Percentiles rank a stretch among this genome's conserved stretches.
Evolutionary conservation across 2,113 vertebrate genomes (phyloP).

Genomic region (Alligator sinensis): DNA sequence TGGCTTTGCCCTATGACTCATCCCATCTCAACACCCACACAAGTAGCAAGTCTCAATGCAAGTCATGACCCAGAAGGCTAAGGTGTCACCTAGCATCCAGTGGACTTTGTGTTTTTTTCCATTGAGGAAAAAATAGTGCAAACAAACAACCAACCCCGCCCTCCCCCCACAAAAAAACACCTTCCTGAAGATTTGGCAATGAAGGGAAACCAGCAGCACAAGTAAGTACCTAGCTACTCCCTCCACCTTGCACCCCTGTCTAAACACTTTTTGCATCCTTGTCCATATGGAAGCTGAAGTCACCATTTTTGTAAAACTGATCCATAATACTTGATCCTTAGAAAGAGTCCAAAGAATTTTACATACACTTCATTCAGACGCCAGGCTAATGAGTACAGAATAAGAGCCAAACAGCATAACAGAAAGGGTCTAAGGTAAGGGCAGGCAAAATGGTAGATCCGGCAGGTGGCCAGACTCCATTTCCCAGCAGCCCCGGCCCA

Average conservation of each 20-base stretch:
- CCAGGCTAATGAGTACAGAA: no score
- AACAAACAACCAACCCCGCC: no score
- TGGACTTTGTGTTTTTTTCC: neutral
- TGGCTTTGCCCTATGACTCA: rapidly evolving
- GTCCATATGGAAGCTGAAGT: rapidly evolving
- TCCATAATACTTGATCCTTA: neutral
- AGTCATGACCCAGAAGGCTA: neutral
- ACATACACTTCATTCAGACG: neutral
- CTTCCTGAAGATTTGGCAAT: neutral
- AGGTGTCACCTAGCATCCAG: neutral
- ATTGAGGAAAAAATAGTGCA: no score
- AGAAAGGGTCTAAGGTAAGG: no score
- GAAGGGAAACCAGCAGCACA: neutral
- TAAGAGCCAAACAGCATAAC: no score
- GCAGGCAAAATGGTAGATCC: no score
- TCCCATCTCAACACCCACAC: neutral
- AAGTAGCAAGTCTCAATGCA: rapidly evolving
- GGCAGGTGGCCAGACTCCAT: no score
- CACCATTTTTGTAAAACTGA: neutral
- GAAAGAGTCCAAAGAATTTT: neutral
- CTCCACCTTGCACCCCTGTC: neutral
- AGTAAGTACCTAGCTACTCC: neutral
- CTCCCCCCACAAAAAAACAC: no score
- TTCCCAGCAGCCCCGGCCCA: no score
- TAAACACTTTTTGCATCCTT: neutral